A percentile compares a stretch with the other conserved stretches of the same genome.
Evolutionary conservation across 2,888 invertebrate species (phyloP).

Genomic region (Colletes collaris): DNA sequence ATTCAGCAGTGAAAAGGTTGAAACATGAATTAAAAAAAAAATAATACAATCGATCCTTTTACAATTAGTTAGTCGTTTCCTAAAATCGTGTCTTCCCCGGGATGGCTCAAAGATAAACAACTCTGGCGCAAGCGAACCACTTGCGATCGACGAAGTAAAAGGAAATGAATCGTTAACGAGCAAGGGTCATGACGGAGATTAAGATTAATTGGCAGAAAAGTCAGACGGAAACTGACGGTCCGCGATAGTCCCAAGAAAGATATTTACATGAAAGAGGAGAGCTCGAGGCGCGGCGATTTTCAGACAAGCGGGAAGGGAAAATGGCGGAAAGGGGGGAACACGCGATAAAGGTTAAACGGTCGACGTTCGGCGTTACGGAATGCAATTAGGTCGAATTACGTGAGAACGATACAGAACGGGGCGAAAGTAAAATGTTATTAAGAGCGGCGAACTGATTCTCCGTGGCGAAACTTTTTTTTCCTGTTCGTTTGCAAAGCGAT

Average conservation of each 20-base stretch:
- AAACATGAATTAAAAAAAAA: no score
- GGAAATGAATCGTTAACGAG: slow-evolving; percentile 36
- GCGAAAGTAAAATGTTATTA: slow-evolving; percentile 65
- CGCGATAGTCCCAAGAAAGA: background rate
- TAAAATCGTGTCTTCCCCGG: slow-evolving; percentile 4
- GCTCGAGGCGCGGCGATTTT: background rate
- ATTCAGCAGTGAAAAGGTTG: no score
- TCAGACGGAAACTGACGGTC: slow-evolving; percentile 13
- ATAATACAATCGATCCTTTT: no score
- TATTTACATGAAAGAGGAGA: no score
- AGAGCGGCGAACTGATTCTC: slow-evolving; percentile 51
- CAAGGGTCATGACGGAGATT: slow-evolving; percentile 28
- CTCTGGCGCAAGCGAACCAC: background rate
- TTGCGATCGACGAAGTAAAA: slow-evolving; percentile 22
- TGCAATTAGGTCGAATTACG: slow-evolving; percentile 65
- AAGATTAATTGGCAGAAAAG: slow-evolving; percentile 39
- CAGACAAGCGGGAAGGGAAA: slow-evolving; percentile 11
- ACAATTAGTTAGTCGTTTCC: background rate
- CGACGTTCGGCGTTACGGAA: slow-evolving; percentile 40
- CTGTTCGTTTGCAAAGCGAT: no score
- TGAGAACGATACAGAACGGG: slow-evolving; percentile 51
- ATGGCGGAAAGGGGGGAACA: background rate
- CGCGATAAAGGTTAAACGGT: slow-evolving; percentile 37
- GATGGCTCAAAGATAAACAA: background rate
- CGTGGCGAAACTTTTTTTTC: background rate